These are phyloP conservation scores for Myrmecobius fasciatus DNA, from an alignment of 2,113 vertebrate species.

Conservation along the genomic window DNA sequence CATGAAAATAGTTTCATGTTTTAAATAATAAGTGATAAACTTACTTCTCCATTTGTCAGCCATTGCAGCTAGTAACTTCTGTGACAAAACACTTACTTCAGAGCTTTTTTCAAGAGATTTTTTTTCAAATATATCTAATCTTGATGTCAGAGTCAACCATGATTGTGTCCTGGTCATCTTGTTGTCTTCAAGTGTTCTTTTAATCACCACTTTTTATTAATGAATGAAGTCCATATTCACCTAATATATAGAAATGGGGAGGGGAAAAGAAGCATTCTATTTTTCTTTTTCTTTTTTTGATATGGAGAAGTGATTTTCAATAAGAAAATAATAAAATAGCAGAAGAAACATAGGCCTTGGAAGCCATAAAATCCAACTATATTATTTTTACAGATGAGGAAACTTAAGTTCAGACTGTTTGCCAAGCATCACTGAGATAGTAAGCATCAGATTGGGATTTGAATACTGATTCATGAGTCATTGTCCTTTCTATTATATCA, in stretches of 20 bases:
- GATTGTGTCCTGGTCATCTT: conserved; percentile 21
- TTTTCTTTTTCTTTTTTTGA: background rate
- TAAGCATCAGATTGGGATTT: background rate
- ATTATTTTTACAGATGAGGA: background rate
- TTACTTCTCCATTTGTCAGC: conserved; percentile 72
- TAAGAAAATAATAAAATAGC: background rate
- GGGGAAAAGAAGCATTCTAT: background rate
- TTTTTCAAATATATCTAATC: conserved; percentile 61
- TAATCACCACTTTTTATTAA: conserved; percentile 39
- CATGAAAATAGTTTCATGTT: conserved; percentile 80
- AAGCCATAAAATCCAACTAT: background rate
- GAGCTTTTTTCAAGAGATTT: conserved; percentile 44
- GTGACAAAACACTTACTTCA: conserved; percentile 68
- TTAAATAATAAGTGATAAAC: conserved; percentile 77
- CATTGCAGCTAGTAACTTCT: conserved; percentile 64
- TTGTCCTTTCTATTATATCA: background rate
- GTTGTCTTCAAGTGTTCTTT: conserved; percentile 33
- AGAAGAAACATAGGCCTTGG: background rate
- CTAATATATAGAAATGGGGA: conserved; percentile 29
- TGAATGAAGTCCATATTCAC: conserved; percentile 21
- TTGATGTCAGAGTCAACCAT: background rate
- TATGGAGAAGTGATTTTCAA: background rate
- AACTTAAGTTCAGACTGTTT: background rate
- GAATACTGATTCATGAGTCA: background rate
- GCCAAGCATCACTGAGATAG: background rate